Evolutionary conservation across 2,888 invertebrate genomes (phyloP).

Genomic region (Drosophila eohydei): DNA sequence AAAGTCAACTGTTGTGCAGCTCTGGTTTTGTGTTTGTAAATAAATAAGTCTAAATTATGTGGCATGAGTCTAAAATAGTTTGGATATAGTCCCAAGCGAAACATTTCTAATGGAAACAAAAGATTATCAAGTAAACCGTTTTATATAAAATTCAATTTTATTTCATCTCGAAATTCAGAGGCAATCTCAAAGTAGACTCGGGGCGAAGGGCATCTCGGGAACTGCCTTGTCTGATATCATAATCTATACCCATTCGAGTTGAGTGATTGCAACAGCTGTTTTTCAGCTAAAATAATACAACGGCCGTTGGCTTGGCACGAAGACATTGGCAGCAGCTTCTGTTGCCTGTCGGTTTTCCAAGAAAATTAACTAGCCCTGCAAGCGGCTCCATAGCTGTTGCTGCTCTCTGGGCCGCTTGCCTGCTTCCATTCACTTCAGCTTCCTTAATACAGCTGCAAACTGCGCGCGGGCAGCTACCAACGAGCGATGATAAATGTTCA

Average conservation of each 20-base stretch:
- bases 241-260: conserved; percentile 33
- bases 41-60: conserved; percentile 20
- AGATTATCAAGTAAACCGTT: too few species aligned
- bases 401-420: conserved; percentile 6
- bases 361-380: conserved; percentile 76
- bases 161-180: background rate
- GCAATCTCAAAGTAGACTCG: background rate
- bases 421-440: conserved; percentile 48
- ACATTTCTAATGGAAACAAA: background rate
- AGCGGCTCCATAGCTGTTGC: conserved; percentile 11
- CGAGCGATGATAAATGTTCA: conserved; percentile 84
- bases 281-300: conserved; percentile 37
- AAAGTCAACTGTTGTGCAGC: background rate
- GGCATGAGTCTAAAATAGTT: background rate
- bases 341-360: conserved; percentile 72
- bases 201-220: background rate
- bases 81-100: background rate
- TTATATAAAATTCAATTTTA: background rate
- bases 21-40: conserved; percentile 6
- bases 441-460: conserved; percentile 71
- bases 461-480: conserved; percentile 45
- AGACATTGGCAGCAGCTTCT: conserved; percentile 57
- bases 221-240: conserved; percentile 5
- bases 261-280: conserved; percentile 62
- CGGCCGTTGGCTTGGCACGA: conserved; percentile 18